Evolutionary conservation across 2,113 vertebrate species (phyloP), one percentile per base, ranked within the genome.

Genomic region (Zosterops hypoxanthus): DNA sequence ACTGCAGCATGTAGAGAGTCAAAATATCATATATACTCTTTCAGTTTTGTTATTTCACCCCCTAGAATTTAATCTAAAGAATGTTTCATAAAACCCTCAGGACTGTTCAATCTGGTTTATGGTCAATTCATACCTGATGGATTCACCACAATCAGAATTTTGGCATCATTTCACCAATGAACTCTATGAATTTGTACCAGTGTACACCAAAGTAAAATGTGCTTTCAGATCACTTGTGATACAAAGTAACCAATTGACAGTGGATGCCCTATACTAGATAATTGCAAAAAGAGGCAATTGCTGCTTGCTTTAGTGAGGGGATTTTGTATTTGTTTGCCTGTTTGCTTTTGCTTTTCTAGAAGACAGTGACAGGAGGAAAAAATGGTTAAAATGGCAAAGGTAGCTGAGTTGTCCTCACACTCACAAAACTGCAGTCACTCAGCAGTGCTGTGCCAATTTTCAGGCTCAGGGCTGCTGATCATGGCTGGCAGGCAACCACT

Each of bases 401-500:
- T 9, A 42, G 29, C 22, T 28, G 50, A 88, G 34, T 5, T 86
- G 50, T 70, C 29, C 39, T 87, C 55, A 69, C 33, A 42, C 39
- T 47, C 28, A 31, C 5, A 5, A 1, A 80, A 69, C 18, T 6
- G 6, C 3, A 64, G 23, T 21, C 21, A 47, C 1, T 2, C 18
- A 42, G 57, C 25, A 66, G 22, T 3, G 31, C 42, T 33, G 23
- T 18, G 23, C 33, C 63, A 64, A 3, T 25, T 11, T 39, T 44
- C 34, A 73, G 59, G 36, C 33, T 73, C 17, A 25, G 29, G 33
- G 18, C 20, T 71, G 66, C 60, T 61, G 57, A 31, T 72, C 19
- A 33, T 23, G 44, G 16, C 7, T 59, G 24, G 49, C 53, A 77
- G 53, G 49, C 31, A 47, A 72, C 9, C 49, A 12, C 7, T 9